Evolutionary conservation across 2,797 vertebrate genomes (phyloP).

Genomic region (Tarsius wallacei): DNA sequence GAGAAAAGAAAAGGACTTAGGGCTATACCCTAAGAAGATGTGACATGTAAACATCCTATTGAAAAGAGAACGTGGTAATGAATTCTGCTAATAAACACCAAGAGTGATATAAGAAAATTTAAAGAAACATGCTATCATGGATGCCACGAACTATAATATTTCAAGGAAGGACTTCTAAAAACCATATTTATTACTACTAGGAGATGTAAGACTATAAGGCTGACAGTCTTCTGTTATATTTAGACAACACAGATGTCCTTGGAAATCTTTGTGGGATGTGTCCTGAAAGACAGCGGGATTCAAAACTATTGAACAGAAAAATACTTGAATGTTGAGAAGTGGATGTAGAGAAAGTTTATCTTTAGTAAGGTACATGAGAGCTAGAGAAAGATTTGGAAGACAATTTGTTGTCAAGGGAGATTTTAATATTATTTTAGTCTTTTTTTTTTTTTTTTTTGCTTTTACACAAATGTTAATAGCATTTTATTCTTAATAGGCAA

Average conservation of each 20-base stretch:
- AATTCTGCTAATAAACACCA: not conserved
- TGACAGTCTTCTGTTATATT: not conserved
- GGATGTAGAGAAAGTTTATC: not conserved
- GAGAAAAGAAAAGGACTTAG: not conserved
- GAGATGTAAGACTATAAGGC: not conserved
- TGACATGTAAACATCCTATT: not conserved
- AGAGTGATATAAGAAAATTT: not conserved
- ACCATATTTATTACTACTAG: not conserved
- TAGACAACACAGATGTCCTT: not conserved
- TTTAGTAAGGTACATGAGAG: not conserved
- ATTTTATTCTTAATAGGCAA: not conserved
- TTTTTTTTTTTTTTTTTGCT: not conserved
- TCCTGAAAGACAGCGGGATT: not conserved
- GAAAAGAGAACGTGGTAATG: not conserved
- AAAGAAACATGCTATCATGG: not conserved
- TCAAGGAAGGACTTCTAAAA: not conserved
- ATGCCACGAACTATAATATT: not conserved
- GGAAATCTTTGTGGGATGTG: not conserved
- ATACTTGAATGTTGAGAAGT: not conserved
- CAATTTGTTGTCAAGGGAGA: not conserved
- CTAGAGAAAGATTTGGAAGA: not conserved
- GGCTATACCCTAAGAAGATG: not conserved
- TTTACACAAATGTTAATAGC: not conserved
- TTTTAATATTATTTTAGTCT: not conserved
- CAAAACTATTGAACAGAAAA: not conserved